A percentile compares a stretch with the other conserved stretches of the same genome.
Evolutionary conservation across 2,888 invertebrate species (phyloP).

Genomic region (Sturmia bella): DNA sequence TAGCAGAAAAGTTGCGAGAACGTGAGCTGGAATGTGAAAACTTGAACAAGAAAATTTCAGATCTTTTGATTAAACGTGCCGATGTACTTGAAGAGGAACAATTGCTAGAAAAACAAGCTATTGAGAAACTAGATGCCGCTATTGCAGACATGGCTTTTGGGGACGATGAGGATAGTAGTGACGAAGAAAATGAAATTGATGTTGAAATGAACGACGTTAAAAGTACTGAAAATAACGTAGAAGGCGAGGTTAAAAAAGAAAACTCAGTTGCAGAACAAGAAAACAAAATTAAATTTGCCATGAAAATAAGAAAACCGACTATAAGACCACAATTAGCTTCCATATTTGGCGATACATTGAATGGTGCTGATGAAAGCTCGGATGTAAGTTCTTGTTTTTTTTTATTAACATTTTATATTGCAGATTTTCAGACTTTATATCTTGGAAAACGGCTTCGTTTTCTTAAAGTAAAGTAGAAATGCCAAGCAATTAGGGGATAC

Average conservation of each 20-base stretch:
- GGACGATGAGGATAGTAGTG: conserved; percentile 74
- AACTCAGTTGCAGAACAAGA: conserved; percentile 16
- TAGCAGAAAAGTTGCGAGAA: conserved; percentile 75
- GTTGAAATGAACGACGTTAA: conserved; percentile 51
- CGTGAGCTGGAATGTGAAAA: conserved; percentile 77
- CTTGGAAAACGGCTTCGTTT: too few species aligned
- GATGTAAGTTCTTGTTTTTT: conserved; percentile 41
- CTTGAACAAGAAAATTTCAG: conserved; percentile 76
- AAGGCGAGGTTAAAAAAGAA: conserved; percentile 35
- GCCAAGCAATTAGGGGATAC: too few species aligned
- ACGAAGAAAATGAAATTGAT: conserved; percentile 64
- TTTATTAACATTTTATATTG: too few species aligned
- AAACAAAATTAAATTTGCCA: conserved; percentile 17
- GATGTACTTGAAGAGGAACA: conserved; percentile 74
- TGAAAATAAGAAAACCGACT: conserved; percentile 32
- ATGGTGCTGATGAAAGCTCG: conserved; percentile 45
- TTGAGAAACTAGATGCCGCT: conserved; percentile 75
- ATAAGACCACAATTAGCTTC: conserved; percentile 50
- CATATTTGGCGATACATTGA: conserved; percentile 62
- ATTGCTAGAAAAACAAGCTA: conserved; percentile 74
- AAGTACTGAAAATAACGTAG: conserved; percentile 55
- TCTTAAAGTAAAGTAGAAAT: too few species aligned
- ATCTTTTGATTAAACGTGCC: conserved; percentile 75
- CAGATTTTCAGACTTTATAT: too few species aligned
- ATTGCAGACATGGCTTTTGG: conserved; percentile 72